A percentile compares a stretch with the other conserved stretches of the same genome.
These are phyloP conservation scores for Heliconius sara DNA, from an alignment of 2,888 invertebrate species.

Conservation along the genomic window DNA sequence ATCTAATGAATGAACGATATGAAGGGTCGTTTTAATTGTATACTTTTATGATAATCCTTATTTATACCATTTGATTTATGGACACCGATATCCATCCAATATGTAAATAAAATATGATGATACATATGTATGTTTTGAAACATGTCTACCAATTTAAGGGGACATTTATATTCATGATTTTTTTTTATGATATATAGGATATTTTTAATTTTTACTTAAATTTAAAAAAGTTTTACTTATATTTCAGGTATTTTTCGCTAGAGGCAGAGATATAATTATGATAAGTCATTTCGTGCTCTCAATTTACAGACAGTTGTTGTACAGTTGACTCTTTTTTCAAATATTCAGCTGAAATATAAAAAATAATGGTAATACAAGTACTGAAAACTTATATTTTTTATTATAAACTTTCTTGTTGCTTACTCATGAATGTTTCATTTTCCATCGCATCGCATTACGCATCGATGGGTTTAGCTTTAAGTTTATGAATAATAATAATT, in stretches of 20 bases:
- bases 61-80: conserved; percentile 12
- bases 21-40: conserved; percentile 2
- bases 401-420: not conserved
- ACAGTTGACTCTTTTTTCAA: too few species aligned
- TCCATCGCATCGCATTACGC: not conserved
- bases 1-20: conserved; percentile 29
- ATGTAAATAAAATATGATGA: not conserved
- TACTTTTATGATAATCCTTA: conserved; percentile 12
- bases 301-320: too few species aligned
- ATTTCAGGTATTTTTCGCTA: too few species aligned
- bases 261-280: too few species aligned
- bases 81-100: conserved; percentile 1
- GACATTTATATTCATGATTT: not conserved
- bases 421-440: conserved; percentile 7
- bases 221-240: too few species aligned
- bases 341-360: too few species aligned
- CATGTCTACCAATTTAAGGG: not conserved
- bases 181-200: too few species aligned
- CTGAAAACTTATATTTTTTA: not conserved
- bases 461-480: conserved; percentile 1
- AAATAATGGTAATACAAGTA: too few species aligned
- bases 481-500: not conserved
- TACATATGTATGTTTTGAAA: conserved; percentile 3
- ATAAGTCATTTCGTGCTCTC: too few species aligned
- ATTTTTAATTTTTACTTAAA: too few species aligned